Conservation (phyloP, 2,797 vertebrate species). For the Sebastes steindachneri region DNA sequence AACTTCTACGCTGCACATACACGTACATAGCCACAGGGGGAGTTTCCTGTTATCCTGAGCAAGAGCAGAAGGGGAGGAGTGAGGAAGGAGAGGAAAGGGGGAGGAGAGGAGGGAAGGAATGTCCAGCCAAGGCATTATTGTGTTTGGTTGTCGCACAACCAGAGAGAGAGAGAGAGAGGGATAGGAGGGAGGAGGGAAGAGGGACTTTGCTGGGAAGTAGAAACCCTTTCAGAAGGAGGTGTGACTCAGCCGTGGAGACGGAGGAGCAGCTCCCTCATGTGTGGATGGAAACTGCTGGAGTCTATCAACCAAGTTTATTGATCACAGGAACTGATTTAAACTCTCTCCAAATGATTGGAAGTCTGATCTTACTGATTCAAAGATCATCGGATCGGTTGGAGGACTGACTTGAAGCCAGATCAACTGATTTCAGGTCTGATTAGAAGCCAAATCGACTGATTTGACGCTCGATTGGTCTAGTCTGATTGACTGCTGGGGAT, state of each 20-base stretch:
- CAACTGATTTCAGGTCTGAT: not conserved
- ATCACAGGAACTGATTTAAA: not conserved
- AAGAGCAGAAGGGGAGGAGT: slow-evolving; percentile 32
- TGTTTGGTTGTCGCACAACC: slow-evolving; percentile 32
- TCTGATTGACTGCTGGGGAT: not conserved
- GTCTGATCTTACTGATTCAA: not conserved
- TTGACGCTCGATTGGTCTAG: not conserved
- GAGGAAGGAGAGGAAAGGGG: slow-evolving; percentile 11
- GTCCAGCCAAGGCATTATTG: slow-evolving; percentile 53
- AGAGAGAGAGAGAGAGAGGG: not conserved
- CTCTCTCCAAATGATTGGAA: not conserved
- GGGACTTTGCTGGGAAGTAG: slow-evolving; percentile 48
- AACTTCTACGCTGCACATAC: not conserved
- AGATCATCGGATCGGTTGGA: not conserved
- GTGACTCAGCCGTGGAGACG: slow-evolving; percentile 32
- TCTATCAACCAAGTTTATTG: not conserved
- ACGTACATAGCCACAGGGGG: slow-evolving; percentile 23
- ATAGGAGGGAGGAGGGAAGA: not conserved
- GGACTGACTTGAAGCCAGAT: not conserved
- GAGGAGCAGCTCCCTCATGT: slow-evolving; percentile 18
- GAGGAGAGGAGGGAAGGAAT: slow-evolving; percentile 56
- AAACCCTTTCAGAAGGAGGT: slow-evolving; percentile 42
- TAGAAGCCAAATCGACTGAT: not conserved
- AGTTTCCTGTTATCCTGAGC: slow-evolving; percentile 57
- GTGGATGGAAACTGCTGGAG: not conserved